Base-by-base conservation (phyloP, 1,140 invertebrate genomes). In the Bombus affinis region DNA sequence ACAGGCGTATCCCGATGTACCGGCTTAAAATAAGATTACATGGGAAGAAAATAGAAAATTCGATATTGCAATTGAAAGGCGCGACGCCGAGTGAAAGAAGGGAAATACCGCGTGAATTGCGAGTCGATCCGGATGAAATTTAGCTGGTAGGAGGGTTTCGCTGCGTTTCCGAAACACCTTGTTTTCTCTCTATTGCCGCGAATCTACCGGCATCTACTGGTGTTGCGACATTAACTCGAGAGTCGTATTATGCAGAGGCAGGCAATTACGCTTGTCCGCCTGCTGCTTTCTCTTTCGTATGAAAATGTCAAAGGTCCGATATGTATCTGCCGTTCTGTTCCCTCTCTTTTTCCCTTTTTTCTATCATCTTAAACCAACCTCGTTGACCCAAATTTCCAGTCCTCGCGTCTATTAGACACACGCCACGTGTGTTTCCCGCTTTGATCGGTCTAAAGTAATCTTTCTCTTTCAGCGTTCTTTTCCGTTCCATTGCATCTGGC, bases 231-330 rank as follows among this genome's bases (percentile, higher is more conserved):
- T 53, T 68, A 42, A 25, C 53, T 10, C 57, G 39, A 81, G 71
- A 81, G 25, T 35, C 12, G 83, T 57, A 62, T 85, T 81, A 81
- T 81, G 92, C 89, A 90, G 87, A 80, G 89, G 73, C 81, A 88
- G 88, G 81, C 92, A 92, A 93, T 93, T 93, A 92, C 87, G 89
- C 80, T 91, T 88, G 86, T 89, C 89, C 89, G 91, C 89, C 90
- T 91, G 65, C 79, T 91, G 92, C 93, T 93, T 93, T 93, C 93
- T 93, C 93, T 90, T 89, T 88, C 90, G 87, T 90, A 89, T 93
- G 88, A 86, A 94, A 93, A 93, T 94, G 93, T 94, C 93, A 94
- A 92, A 91, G 91, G 92, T 93, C 92, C 92, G 92, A 83, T 83
- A 77, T 78, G 68, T 77, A 91, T 90, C 78, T 82, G 39, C 73